A percentile compares a stretch with the other conserved stretches of the same genome.
Conservation (phyloP, 2,113 vertebrate species). For the Onychorhynchus coronatus region DNA sequence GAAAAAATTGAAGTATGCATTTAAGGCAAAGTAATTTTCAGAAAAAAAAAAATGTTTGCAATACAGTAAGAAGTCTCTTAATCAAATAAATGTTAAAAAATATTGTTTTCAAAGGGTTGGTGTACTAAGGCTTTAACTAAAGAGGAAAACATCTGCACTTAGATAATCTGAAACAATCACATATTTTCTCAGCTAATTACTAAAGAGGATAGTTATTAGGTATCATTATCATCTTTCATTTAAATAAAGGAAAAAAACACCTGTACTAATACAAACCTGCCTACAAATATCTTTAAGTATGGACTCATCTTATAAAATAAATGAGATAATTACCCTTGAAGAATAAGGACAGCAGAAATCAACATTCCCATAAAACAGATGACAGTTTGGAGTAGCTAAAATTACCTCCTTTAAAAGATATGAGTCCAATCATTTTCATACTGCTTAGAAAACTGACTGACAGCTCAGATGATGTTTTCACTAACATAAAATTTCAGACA, state of each 20-base stretch:
- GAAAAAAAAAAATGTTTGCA: neutral
- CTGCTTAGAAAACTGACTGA: constrained; percentile 36
- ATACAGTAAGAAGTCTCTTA: neutral
- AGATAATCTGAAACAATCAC: constrained; percentile 66
- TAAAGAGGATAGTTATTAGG: constrained; percentile 57
- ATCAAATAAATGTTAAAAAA: neutral
- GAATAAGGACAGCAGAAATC: constrained; percentile 64
- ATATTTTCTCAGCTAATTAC: constrained; percentile 67
- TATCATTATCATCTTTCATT: constrained; percentile 48
- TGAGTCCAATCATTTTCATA: constrained; percentile 42
- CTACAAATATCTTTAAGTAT: constrained; percentile 39
- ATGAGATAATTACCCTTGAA: constrained; percentile 71
- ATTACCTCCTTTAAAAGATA: constrained; percentile 38
- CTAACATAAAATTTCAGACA: neutral
- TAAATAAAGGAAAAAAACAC: neutral
- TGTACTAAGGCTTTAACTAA: constrained; percentile 62
- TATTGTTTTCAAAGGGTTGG: constrained; percentile 75
- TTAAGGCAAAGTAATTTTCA: constrained; percentile 25
- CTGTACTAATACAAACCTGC: constrained; percentile 7
- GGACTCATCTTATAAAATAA: constrained; percentile 76
- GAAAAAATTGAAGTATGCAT: neutral
- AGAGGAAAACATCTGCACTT: constrained; percentile 78
- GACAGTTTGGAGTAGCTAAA: constrained; percentile 49
- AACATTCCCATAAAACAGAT: constrained; percentile 61
- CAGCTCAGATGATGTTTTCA: neutral